Conservation (phyloP, 2,888 invertebrate species). For the Pogonocherus hispidulus region DNA sequence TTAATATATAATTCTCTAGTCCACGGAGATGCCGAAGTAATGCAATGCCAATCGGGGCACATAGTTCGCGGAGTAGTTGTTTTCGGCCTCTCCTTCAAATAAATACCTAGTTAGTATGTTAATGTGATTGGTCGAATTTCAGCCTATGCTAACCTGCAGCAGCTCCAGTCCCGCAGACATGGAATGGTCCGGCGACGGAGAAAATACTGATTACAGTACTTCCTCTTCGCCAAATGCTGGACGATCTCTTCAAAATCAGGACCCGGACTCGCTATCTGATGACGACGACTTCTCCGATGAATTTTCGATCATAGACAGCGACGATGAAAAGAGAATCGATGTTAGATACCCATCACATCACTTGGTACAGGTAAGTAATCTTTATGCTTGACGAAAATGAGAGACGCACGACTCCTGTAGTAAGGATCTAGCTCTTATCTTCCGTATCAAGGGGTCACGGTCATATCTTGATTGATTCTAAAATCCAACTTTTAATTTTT, state of each 20-base stretch:
- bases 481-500: too few relatives aligned
- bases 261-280: conserved; percentile 69
- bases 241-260: conserved; percentile 52
- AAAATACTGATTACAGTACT: conserved; percentile 64
- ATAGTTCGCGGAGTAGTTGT: too few relatives aligned
- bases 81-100: too few relatives aligned
- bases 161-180: conserved; percentile 56
- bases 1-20: too few relatives aligned
- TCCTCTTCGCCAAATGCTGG: conserved; percentile 60
- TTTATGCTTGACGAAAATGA: too few relatives aligned
- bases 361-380: conserved; percentile 55
- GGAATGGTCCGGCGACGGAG: conserved; percentile 66
- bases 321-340: conserved; percentile 75
- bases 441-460: too few relatives aligned
- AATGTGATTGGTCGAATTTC: conserved; percentile 6
- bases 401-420: too few relatives aligned
- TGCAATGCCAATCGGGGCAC: too few relatives aligned
- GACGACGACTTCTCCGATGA: conserved; percentile 79
- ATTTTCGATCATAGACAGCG: conserved; percentile 83
- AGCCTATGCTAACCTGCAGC: conserved; percentile 60
- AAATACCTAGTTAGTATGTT: too few relatives aligned
- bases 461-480: too few relatives aligned
- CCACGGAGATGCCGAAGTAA: too few relatives aligned
- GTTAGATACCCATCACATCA: conserved; percentile 57
- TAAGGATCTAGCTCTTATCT: too few relatives aligned